Evolutionary conservation across 1,140 invertebrate species (phyloP).

Genomic region (Spodoptera litura): DNA sequence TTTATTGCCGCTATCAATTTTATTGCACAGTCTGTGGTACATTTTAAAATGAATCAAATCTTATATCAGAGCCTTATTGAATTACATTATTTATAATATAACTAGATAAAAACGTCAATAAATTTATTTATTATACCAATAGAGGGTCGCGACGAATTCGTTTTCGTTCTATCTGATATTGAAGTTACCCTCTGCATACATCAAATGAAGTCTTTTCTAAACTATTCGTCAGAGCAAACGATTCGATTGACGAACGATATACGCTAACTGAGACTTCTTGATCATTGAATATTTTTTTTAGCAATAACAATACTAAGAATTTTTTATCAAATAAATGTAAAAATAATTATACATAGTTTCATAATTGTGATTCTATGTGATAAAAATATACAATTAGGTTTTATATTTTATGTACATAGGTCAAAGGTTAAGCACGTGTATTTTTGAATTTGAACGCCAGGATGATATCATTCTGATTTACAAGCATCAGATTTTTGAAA

Average conservation of each 20-base stretch:
- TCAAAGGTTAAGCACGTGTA: too few species aligned
- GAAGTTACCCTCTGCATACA: constrained; percentile 76
- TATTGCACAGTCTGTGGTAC: constrained; percentile 24
- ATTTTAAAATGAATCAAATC: constrained; percentile 33
- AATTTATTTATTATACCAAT: constrained; percentile 66
- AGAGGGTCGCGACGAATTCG: constrained; percentile 56
- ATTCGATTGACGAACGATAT: constrained; percentile 77
- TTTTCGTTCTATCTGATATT: constrained; percentile 66
- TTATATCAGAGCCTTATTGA: constrained; percentile 46
- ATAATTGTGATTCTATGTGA: too few species aligned
- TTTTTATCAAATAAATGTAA: too few species aligned
- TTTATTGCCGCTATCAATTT: constrained; percentile 43
- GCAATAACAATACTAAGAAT: too few species aligned
- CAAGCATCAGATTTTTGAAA: too few species aligned
- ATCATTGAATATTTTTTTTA: constrained; percentile 43
- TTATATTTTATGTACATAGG: too few species aligned
- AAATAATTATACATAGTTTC: too few species aligned
- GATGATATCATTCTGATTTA: not conserved
- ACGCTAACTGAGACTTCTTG: constrained; percentile 65
- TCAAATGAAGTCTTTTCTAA: constrained; percentile 82
- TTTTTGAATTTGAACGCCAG: too few species aligned
- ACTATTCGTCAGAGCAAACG: constrained; percentile 76
- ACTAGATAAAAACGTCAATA: constrained; percentile 67
- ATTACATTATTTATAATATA: constrained; percentile 67
- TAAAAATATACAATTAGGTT: too few species aligned